Evolutionary conservation across 2,888 invertebrate species (phyloP), one percentile per base, ranked within the genome.

Genomic region (Apamea crenata): DNA sequence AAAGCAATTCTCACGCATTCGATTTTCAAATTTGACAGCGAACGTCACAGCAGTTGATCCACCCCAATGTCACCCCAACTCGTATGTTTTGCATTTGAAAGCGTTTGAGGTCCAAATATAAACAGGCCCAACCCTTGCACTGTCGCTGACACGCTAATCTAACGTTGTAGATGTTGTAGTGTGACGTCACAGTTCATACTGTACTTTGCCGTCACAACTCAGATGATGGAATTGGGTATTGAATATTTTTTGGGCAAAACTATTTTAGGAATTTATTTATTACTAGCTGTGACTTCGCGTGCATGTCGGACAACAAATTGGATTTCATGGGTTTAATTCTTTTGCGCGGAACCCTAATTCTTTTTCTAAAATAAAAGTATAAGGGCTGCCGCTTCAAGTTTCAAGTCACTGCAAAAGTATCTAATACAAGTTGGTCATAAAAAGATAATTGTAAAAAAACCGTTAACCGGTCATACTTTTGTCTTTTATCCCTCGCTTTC

Each of bases 81-180:
- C 63, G 44, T 50, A 74, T 77, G 81, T 80, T 88, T 88, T 86
- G 84, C 88, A 88, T 88, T 84, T 86, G 88, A 88, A 88, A 84
- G 82, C 82, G 68, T 77, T 84, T 79, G 75, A 73, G 71, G 21
- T 72, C 56, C 77, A 68, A 76, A 84, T 77, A 78, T 81, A 87
- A 87, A 85, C 82, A 79, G 69, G 63, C 77, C n/a, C 70, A 81
- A 83, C 85, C 87, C 85, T 87, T 77, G 74, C 83, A 73, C 77
- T 87, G 87, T 18, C 50, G 69, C 68, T 87, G 85, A 81, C 87
- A 87, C 68, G 78, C 78, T 85, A 85, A 87, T 87, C 85, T 81
- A 59, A 65, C 65, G 50, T 44, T 47, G 21, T 67, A 80, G 61
- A 53, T 40, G 40, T 59, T 61, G 32, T 72, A 74, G 44, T 47